Percentiles rank a stretch among this genome's conserved stretches.
Conservation (phyloP, 2,888 invertebrate genomes). For the Sepioteuthis lessoniana region DNA sequence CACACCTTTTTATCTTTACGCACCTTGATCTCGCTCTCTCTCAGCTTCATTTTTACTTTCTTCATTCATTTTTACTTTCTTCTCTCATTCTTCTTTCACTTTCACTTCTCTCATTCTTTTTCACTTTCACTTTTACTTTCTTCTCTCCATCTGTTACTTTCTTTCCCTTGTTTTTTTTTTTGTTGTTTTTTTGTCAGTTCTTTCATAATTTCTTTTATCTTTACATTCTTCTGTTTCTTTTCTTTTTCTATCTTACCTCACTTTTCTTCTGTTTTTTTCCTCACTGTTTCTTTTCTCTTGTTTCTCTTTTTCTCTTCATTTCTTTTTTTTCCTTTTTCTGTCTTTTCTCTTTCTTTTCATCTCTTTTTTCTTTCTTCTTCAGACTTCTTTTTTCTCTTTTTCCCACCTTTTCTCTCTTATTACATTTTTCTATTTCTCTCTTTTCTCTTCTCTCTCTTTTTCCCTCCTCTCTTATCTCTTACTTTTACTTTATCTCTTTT, state of each 20-base stretch:
- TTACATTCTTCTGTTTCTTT: no score
- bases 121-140: no score
- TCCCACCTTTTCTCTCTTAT: not conserved
- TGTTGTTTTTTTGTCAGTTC: no score
- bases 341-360: not conserved
- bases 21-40: not conserved
- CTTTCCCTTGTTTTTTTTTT: not conserved
- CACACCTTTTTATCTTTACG: not conserved
- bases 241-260: no score
- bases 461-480: not conserved
- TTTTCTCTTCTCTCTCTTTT: not conserved
- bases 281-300: no score
- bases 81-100: not conserved
- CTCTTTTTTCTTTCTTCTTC: not conserved
- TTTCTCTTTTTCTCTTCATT: no score
- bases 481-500: no score
- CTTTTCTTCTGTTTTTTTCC: no score
- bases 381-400: not conserved
- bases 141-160: not conserved
- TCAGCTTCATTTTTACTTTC: not conserved
- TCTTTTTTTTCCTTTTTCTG: not conserved
- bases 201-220: no score
- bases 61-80: not conserved
- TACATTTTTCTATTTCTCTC: not conserved
- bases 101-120: no score